phyloP scores from a whole-genome alignment of 35 echinoderm and acorn worm genomes.

The Holothuria glaberrima region DNA sequence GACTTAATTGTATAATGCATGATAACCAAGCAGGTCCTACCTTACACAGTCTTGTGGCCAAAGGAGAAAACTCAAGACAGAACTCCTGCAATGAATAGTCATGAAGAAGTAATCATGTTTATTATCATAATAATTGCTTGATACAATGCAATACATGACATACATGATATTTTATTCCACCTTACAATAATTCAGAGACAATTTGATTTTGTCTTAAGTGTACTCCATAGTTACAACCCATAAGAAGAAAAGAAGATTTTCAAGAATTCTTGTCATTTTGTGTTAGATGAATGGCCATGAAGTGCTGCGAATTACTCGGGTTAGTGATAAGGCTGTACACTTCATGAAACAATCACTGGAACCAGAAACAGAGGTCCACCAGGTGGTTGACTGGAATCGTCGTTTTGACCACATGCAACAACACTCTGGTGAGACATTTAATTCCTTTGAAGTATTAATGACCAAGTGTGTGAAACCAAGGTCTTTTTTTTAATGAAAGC shows the following conservation, averaged over 20 bases:
- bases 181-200: not conserved
- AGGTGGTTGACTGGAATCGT: slow-evolving; percentile 85
- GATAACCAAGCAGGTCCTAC: too few species aligned
- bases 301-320: slow-evolving; percentile 80
- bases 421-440: slow-evolving; percentile 76
- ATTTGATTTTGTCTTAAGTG: not conserved
- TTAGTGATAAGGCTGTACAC: slow-evolving; percentile 80
- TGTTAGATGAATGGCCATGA: slow-evolving; percentile 87
- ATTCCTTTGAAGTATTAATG: too few species aligned
- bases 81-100: too few species aligned
- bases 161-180: not conserved
- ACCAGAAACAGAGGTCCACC: slow-evolving; percentile 70
- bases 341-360: slow-evolving; percentile 74
- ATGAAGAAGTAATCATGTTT: too few species aligned
- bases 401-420: slow-evolving; percentile 99
- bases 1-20: too few species aligned
- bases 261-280: not conserved
- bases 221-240: not conserved
- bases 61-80: too few species aligned
- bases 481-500: too few species aligned
- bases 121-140: too few species aligned
- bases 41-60: too few species aligned
- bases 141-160: too few species aligned
- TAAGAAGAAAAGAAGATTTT: not conserved
- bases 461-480: too few species aligned